Evolutionary conservation across 2,888 invertebrate genomes (phyloP).

Genomic region (Lepidocyrtinus sp.): DNA sequence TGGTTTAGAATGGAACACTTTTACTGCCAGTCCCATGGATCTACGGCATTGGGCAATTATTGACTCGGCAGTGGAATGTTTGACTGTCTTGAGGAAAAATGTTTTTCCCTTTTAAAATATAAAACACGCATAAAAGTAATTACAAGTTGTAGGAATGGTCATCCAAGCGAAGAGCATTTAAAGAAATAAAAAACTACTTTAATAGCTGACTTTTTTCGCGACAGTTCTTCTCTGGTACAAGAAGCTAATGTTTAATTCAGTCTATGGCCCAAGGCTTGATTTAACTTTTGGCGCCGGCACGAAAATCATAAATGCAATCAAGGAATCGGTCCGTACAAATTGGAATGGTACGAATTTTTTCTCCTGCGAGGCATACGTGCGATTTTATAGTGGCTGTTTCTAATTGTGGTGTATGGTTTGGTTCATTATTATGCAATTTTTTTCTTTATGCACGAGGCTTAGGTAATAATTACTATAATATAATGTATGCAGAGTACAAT

Average conservation of each 20-base stretch:
- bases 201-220: constrained; percentile 22
- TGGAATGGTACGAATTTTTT: not conserved
- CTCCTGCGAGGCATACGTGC: not conserved
- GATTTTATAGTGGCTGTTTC: not conserved
- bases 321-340: not conserved
- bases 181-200: not conserved
- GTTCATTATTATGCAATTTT: not conserved
- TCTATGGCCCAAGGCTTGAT: not conserved
- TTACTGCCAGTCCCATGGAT: too few relatives aligned
- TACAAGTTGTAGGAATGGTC: not conserved
- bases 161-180: not conserved
- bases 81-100: too few relatives aligned
- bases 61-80: too few relatives aligned
- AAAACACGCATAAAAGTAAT: not conserved
- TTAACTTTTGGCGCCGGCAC: not conserved
- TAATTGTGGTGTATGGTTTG: not conserved
- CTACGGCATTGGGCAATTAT: too few relatives aligned
- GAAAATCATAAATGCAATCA: not conserved
- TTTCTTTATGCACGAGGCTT: too few relatives aligned
- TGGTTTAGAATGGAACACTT: too few relatives aligned
- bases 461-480: too few relatives aligned
- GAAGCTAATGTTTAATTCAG: not conserved
- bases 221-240: constrained; percentile 30
- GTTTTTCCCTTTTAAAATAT: too few relatives aligned
- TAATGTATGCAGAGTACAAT: not conserved